Evolutionary conservation across 2,113 vertebrate species (phyloP).

Genomic region (Gasterosteus aculeatus): DNA sequence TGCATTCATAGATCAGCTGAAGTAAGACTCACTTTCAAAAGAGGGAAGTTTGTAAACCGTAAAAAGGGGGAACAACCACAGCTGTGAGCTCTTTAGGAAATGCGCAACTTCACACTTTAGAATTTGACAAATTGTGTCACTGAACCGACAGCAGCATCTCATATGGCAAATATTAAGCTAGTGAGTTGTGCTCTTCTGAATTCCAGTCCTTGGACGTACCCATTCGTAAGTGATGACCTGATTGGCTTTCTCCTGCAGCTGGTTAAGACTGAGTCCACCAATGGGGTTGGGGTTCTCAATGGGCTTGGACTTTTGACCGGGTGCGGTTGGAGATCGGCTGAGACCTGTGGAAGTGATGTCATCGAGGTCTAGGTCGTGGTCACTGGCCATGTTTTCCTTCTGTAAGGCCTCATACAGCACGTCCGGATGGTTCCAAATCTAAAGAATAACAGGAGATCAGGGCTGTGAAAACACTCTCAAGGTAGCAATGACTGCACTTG

Average conservation of each 20-base stretch:
- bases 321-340: slow-evolving; percentile 79
- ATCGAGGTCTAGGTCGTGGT: slow-evolving; percentile 95
- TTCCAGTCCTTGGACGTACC: slow-evolving; percentile 76
- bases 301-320: slow-evolving; percentile 85
- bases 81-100: background rate
- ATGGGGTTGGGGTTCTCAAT: slow-evolving; percentile 83
- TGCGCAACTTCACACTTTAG: background rate
- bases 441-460: background rate
- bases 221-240: slow-evolving; percentile 96
- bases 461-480: background rate
- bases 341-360: slow-evolving; percentile 88
- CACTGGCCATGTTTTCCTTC: slow-evolving; percentile 92
- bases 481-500: background rate
- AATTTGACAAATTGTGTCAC: background rate
- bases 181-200: background rate
- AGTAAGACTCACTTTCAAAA: background rate
- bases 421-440: slow-evolving; percentile 99
- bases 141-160: background rate
- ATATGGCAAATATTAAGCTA: background rate
- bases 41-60: background rate
- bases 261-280: slow-evolving; percentile 88
- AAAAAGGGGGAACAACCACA: background rate
- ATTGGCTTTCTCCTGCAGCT: slow-evolving; percentile 92
- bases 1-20: background rate
- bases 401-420: slow-evolving; percentile 94